Evolutionary conservation across 2,888 invertebrate genomes (phyloP).

Genomic region (Aethes cnicana): DNA sequence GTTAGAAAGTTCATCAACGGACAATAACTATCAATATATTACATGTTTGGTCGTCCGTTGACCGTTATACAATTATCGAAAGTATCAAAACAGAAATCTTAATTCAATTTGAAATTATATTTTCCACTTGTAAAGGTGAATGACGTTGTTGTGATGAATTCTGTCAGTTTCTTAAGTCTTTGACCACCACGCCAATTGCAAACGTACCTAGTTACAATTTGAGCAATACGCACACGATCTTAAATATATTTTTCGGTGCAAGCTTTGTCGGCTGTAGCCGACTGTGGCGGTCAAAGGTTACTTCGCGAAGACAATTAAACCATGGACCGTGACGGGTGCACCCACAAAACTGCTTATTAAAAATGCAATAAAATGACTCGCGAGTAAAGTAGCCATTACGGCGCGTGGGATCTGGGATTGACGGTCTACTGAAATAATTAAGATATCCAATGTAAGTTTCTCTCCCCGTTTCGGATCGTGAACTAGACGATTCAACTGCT

Average conservation of each 20-base stretch:
- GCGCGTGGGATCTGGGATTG: constrained; percentile 40
- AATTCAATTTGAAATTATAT: background rate
- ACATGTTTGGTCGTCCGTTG: too few relatives aligned
- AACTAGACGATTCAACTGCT: too few relatives aligned
- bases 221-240: too few relatives aligned
- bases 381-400: constrained; percentile 38
- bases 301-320: constrained; percentile 46
- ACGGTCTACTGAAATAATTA: constrained; percentile 37
- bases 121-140: background rate
- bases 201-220: too few relatives aligned
- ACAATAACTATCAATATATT: too few relatives aligned
- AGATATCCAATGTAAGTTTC: constrained; percentile 23
- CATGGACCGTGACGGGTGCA: constrained; percentile 47
- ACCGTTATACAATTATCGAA: too few relatives aligned
- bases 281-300: too few relatives aligned
- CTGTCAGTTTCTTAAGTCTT: constrained; percentile 13
- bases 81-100: background rate
- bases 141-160: constrained; percentile 6
- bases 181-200: too few relatives aligned
- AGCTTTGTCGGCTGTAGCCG: too few relatives aligned
- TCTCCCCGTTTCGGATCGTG: background rate
- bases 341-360: constrained; percentile 46
- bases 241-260: too few relatives aligned
- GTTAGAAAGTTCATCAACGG: constrained; percentile 18
- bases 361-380: constrained; percentile 56